Evolutionary conservation across 2,113 vertebrate genomes (phyloP), one percentile per base, ranked within the genome.

Genomic region (Tenrec ecaudatus): DNA sequence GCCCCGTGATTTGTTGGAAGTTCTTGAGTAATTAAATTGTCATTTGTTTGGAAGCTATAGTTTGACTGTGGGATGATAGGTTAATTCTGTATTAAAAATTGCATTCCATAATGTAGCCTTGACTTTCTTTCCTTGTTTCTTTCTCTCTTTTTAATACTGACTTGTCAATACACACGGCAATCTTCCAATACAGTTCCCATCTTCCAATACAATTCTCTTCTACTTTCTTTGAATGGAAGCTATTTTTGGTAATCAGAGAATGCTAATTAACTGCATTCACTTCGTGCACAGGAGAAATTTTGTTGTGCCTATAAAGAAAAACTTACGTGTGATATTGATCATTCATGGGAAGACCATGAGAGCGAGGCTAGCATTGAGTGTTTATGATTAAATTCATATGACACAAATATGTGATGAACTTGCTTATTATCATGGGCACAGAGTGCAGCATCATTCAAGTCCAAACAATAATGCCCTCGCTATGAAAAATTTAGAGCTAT

Each of bases 381-480:
- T 68, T 95, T 94, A 82, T 68, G 58, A 68, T 91, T 95, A 82
- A 22, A 82, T 92, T 96, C 62, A 92, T 58, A n/a, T 40, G 57
- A 82, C 12, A 38, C 96, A 60, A 69, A 85, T 78, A 69, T 77
- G 12, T n/a, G 96, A 92, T 68, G 40, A 94, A 68, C 22, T 95
- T 95, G 27, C 23, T 93, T 96, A 97, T 95, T 96, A 40, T 71
- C 53, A 14, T 88, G 96, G 95, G 69, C 40, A 84, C 94, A 88
- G 90, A 96, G 86, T 53, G 87, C 92, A 86, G 25, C 60, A 90
- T 75, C 15, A 93, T 97, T 98, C 96, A 96, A 96, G 96, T 97
- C 94, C 73, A 96, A 97, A 95, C 62, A 94, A 88, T 89, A 78
- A 33, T 95, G 66, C 79, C 82, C 47, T 95, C 82, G 33, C 31